Evolutionary conservation across 2,113 vertebrate genomes (phyloP).

Genomic region (Oncorhynchus kisutch): DNA sequence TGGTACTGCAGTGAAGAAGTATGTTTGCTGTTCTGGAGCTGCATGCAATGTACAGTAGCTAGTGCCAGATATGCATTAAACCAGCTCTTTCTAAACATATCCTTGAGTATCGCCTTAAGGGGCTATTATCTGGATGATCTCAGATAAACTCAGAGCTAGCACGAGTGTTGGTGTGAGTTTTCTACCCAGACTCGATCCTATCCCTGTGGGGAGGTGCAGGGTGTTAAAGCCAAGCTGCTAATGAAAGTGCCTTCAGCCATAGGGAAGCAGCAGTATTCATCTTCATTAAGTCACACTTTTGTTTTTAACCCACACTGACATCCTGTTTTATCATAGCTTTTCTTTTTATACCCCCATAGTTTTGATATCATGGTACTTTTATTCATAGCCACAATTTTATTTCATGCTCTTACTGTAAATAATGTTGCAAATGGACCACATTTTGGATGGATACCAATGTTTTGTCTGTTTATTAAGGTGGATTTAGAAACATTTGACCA

Average conservation of each 20-base stretch:
- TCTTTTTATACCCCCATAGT: background rate
- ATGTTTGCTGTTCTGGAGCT: no score
- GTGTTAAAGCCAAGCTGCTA: background rate
- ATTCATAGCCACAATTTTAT: background rate
- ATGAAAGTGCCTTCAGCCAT: background rate
- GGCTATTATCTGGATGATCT: no score
- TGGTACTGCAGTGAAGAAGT: no score
- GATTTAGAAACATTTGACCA: background rate
- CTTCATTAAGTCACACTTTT: conserved; percentile 20
- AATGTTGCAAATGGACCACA: no score
- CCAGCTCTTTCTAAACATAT: no score
- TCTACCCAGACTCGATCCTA: background rate
- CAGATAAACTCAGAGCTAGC: no score
- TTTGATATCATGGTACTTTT: background rate
- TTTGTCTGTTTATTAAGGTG: background rate
- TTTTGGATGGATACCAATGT: no score
- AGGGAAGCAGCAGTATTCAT: conserved; percentile 10
- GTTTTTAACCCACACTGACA: background rate
- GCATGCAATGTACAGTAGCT: no score
- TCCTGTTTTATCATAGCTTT: no score
- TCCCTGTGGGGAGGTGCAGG: background rate
- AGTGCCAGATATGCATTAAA: no score
- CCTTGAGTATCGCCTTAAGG: no score
- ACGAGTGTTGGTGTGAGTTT: no score
- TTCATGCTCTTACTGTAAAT: background rate